phyloP scores from a whole-genome alignment of 2,113 vertebrate genomes.

The Leucoraja erinaceus region DNA sequence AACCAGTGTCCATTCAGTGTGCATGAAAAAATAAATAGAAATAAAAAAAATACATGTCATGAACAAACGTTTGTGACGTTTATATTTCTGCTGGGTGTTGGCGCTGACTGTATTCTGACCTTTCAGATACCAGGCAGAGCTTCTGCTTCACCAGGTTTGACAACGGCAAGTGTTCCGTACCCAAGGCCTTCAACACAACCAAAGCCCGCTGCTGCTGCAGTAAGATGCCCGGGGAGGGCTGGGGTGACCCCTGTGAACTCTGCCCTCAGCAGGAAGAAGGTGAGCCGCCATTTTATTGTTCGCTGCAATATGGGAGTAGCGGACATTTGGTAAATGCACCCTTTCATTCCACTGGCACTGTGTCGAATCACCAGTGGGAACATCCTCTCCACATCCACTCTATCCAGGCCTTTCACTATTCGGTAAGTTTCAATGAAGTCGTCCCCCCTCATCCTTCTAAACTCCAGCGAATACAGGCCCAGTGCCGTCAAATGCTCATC shows the following conservation, averaged over 20 bases:
- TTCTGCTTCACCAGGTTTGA: constrained; percentile 93
- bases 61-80: too few species aligned
- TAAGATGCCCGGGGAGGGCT: constrained; percentile 83
- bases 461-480: too few species aligned
- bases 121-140: constrained; percentile 77
- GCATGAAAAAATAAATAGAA: too few species aligned
- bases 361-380: too few species aligned
- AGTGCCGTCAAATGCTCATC: too few species aligned
- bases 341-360: not conserved
- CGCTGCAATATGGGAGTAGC: not conserved
- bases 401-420: too few species aligned
- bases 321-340: not conserved
- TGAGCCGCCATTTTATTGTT: constrained; percentile 46
- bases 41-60: too few species aligned
- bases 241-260: constrained; percentile 90
- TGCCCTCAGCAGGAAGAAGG: constrained; percentile 75
- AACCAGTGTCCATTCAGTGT: too few species aligned
- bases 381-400: too few species aligned
- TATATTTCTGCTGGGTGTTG: not conserved
- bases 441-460: too few species aligned
- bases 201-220: constrained; percentile 90
- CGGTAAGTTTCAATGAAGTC: too few species aligned
- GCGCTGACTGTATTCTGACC: not conserved
- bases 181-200: constrained; percentile 84
- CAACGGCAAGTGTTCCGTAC: constrained; percentile 74